A percentile compares a stretch with the other conserved stretches of the same genome.
These are phyloP conservation scores for Malurus leucopterus DNA, from an alignment of 2,797 vertebrate genomes.

Conservation along the genomic window DNA sequence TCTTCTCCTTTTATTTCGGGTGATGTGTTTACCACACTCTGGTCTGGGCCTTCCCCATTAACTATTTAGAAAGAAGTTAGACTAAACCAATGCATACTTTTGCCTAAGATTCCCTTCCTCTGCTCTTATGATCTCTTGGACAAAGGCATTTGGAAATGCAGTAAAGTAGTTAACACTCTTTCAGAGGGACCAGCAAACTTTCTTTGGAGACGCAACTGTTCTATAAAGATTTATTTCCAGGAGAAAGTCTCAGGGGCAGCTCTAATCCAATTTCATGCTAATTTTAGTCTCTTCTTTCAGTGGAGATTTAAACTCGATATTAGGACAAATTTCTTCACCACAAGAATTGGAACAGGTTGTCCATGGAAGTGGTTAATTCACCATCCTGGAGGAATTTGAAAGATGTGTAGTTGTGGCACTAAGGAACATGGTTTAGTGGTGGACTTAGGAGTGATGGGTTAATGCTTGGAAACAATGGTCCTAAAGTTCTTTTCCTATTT, in stretches of 20 bases:
- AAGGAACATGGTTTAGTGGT: background rate
- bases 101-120: background rate
- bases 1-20: constrained; percentile 12
- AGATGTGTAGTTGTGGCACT: background rate
- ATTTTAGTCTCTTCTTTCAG: background rate
- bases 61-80: background rate
- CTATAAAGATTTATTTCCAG: background rate
- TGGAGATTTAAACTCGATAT: background rate
- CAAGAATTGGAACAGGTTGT: background rate
- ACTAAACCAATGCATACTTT: background rate
- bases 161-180: background rate
- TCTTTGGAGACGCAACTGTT: background rate
- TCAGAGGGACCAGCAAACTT: background rate
- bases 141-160: background rate
- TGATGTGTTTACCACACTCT: background rate
- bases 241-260: background rate
- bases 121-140: background rate
- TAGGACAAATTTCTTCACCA: background rate
- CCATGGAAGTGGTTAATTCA: background rate
- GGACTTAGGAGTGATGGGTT: background rate
- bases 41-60: background rate
- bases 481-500: background rate
- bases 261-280: background rate
- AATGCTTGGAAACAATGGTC: background rate
- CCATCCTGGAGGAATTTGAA: background rate